Conservation (phyloP, 2,113 vertebrate species). For the Pseudorectes ferrugineus region DNA sequence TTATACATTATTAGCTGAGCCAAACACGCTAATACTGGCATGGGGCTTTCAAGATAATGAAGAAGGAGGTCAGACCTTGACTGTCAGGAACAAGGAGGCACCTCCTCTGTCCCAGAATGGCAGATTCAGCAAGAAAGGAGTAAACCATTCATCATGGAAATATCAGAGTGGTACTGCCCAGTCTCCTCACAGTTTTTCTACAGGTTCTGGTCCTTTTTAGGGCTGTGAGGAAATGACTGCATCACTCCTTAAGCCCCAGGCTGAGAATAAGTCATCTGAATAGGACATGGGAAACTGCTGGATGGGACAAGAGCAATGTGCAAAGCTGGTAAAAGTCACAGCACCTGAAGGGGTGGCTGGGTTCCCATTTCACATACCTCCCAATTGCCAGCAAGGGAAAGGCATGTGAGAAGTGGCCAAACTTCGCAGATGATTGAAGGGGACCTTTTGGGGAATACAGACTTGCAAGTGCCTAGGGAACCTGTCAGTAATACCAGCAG, state of each 20-base stretch:
- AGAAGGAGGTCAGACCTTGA: neutral
- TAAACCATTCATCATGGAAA: neutral
- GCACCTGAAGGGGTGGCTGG: accelerated
- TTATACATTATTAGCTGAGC: neutral
- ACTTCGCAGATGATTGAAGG: neutral
- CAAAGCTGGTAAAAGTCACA: neutral
- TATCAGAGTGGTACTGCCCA: neutral
- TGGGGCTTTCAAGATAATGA: neutral
- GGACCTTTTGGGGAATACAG: neutral
- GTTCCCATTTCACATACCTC: neutral
- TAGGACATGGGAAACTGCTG: neutral
- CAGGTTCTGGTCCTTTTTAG: neutral
- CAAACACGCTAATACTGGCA: neutral
- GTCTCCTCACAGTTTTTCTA: neutral
- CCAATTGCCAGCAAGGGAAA: neutral
- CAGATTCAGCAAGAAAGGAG: neutral
- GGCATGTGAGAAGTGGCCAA: neutral
- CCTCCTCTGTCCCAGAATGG: neutral
- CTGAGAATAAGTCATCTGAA: neutral
- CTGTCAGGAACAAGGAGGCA: neutral
- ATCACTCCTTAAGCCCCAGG: neutral
- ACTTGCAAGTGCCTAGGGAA: neutral
- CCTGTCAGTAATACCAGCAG: neutral
- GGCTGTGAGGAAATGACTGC: neutral
- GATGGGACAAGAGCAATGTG: neutral